A percentile compares a stretch with the other conserved stretches of the same genome.
phyloP scores from a whole-genome alignment of 2,113 vertebrate genomes.

The Cheilinus undulatus region DNA sequence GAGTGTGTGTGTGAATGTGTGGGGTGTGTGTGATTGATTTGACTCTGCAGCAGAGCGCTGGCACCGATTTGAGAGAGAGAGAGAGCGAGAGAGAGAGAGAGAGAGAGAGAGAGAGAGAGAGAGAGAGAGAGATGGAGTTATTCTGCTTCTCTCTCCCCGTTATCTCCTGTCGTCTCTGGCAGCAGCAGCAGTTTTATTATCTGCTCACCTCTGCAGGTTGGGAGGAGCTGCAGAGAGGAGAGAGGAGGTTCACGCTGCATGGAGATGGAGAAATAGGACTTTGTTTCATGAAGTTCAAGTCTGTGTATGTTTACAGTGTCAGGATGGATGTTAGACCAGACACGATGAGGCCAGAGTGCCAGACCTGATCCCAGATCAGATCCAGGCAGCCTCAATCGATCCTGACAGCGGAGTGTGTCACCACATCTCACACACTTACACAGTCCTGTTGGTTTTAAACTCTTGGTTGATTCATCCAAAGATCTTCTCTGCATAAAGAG shows the following conservation, averaged over 20 bases:
- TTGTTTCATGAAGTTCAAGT: background rate
- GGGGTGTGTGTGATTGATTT: background rate
- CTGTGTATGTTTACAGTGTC: slow-evolving; percentile 15
- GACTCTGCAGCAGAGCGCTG: background rate
- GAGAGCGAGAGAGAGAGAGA: background rate
- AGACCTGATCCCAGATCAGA: slow-evolving; percentile 42
- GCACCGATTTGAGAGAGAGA: background rate
- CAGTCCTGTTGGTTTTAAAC: background rate
- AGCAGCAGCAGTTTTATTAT: slow-evolving; percentile 63
- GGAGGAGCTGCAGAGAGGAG: slow-evolving; percentile 65
- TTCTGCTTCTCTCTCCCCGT: slow-evolving; percentile 17
- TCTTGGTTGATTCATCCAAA: too few relatives aligned
- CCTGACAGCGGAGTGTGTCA: slow-evolving; percentile 73
- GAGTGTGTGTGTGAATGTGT: too few relatives aligned
- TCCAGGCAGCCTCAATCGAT: slow-evolving; percentile 53
- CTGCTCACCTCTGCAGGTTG: slow-evolving; percentile 67
- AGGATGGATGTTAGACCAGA: slow-evolving; percentile 38
- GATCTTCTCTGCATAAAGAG: too few relatives aligned
- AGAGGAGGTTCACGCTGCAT: background rate
- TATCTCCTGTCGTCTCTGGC: slow-evolving; percentile 62
- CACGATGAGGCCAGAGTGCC: slow-evolving; percentile 41
- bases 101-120: background rate
- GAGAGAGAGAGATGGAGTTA: background rate
- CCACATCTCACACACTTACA: background rate
- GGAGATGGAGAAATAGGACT: slow-evolving; percentile 26